Conservation (phyloP, 2,888 invertebrate genomes). For the Sceliomorpha sp. region DNA sequence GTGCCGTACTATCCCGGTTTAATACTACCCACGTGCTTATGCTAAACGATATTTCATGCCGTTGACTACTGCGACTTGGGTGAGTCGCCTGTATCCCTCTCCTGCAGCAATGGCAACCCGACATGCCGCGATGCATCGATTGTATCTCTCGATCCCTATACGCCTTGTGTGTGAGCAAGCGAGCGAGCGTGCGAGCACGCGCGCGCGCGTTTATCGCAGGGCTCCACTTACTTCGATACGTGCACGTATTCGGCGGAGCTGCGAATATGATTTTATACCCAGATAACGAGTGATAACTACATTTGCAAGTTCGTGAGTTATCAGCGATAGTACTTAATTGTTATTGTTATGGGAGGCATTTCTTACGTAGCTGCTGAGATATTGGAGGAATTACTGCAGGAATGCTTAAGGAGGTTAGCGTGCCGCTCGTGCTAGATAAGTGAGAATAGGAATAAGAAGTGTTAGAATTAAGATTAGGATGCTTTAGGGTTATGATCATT, state of each 20-base stretch:
- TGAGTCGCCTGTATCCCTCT: constrained; percentile 17
- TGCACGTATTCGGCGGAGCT: neutral
- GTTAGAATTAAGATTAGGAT: too few species aligned
- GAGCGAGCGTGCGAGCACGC: too few species aligned
- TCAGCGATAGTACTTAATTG: constrained; percentile 1
- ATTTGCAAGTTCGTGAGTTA: constrained; percentile 9
- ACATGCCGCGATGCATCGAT: constrained; percentile 60
- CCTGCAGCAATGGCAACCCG: constrained; percentile 49
- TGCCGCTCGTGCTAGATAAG: too few species aligned
- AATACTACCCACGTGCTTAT: constrained; percentile 57
- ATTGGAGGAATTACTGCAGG: too few species aligned
- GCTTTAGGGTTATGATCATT: too few species aligned
- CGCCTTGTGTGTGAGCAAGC: too few species aligned
- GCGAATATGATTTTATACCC: constrained; percentile 9
- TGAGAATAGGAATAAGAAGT: too few species aligned
- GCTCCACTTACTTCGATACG: constrained; percentile 25
- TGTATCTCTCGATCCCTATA: constrained; percentile 60
- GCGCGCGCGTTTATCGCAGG: constrained; percentile 33
- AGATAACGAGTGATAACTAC: constrained; percentile 25
- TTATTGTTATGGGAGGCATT: neutral
- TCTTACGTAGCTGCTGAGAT: neutral
- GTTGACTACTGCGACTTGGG: constrained; percentile 36
- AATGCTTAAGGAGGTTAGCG: too few species aligned
- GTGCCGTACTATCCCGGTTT: constrained; percentile 64
- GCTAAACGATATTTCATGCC: constrained; percentile 63